Base-by-base conservation (phyloP, 1,140 invertebrate species). In the Medauroidea extradentata region DNA sequence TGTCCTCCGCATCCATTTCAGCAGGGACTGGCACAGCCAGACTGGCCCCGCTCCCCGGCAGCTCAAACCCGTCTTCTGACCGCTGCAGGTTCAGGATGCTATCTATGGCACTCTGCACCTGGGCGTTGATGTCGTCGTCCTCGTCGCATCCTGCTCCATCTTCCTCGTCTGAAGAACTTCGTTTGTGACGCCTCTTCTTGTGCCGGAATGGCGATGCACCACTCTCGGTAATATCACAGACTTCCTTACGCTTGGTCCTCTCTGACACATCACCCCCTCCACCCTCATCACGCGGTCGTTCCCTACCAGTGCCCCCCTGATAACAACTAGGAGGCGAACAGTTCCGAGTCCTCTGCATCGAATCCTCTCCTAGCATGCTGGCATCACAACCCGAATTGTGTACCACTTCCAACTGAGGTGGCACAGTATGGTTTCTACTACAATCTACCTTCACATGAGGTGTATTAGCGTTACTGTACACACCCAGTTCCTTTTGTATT, bases 81-180 rank as follows among this genome's bases (percentile, higher is more conserved):
- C 80, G 78, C 66, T 88, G 86, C 59, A 89, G 72, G 72, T 87
- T 89, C 24, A 89, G 75, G 65, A 90, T 89, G 66, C 85, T 87
- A 66, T 89, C 86, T 55, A 89, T 89, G 49, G 88, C 87, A 61
- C 84, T 86, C 70, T 89, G 86, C 39, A 89, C 86, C 69, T 90
- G 88, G 9, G 86, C 84, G 57, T 85, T 86, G 43, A 89, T 86
- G 60, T 85, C 81, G 59, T 81, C 80, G 60, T 83, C 84, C 48
- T 79, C 75, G 24, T 79, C 77, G 49, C 73, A 70, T 23, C 9
- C 42, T 18, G 14, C 16, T 29, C 41, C 54, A 24, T 25, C 34
- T 16, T 34, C 29, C 29, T 34, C 29, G 29, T 34, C 29, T 7
- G 23, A 55, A 3, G 23, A 55, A 46, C 56, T 3, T 39, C 46